These are phyloP conservation scores for Caenorhabditis afra DNA, from an alignment of 2,888 invertebrate species.

Conservation along the genomic window DNA sequence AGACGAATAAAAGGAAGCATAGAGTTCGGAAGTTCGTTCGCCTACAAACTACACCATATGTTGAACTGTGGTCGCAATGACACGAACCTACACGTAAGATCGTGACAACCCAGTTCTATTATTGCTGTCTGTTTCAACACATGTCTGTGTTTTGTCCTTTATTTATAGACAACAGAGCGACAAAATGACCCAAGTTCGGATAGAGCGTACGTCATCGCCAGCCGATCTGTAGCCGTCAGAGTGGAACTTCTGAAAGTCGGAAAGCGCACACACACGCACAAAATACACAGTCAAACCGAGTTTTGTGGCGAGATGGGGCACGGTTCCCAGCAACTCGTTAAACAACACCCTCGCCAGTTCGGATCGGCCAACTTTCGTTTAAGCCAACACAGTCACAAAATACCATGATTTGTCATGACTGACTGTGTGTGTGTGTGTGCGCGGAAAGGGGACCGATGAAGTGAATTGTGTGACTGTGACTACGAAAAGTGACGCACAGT, in stretches of 20 bases:
- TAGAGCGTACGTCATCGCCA: conserved; percentile 6
- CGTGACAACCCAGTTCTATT: not conserved
- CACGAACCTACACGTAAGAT: not conserved
- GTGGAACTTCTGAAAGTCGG: too few species aligned
- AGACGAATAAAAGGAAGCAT: not conserved
- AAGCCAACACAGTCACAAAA: too few species aligned
- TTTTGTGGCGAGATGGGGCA: too few species aligned
- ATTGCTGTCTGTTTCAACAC: not conserved
- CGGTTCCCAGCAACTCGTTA: too few species aligned
- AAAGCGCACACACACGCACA: too few species aligned
- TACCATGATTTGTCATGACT: too few species aligned
- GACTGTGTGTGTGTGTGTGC: too few species aligned
- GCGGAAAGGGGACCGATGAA: not conserved
- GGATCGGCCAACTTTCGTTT: too few species aligned
- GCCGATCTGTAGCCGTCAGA: not conserved
- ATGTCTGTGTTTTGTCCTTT: not conserved
- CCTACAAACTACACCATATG: conserved; percentile 44
- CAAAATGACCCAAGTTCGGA: conserved; percentile 7
- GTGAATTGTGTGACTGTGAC: conserved; percentile 5
- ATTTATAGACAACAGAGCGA: not conserved
- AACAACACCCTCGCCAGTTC: too few species aligned
- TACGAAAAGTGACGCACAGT: conserved; percentile 44
- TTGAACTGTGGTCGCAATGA: conserved; percentile 26
- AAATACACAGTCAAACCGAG: too few species aligned
- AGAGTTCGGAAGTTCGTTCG: conserved; percentile 38